A percentile compares a stretch with the other conserved stretches of the same genome.
These are phyloP conservation scores for Oenanthe oenanthe DNA, from an alignment of 2,113 vertebrate genomes.

Conservation along the genomic window DNA sequence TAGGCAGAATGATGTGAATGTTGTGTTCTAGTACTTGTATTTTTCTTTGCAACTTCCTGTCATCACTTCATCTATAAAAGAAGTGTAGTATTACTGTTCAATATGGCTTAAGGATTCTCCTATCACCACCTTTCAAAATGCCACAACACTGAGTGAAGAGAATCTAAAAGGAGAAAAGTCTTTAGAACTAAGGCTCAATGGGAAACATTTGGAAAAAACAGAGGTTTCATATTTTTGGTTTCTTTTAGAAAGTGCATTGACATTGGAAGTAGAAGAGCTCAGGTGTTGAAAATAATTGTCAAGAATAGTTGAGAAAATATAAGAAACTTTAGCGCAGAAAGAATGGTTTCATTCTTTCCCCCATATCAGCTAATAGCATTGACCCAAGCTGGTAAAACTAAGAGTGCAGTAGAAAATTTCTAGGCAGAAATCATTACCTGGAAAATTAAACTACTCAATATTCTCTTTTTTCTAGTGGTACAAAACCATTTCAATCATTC, in stretches of 20 bases:
- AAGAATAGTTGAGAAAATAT: background rate
- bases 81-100: background rate
- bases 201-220: background rate
- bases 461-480: background rate
- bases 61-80: background rate
- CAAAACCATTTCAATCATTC: background rate
- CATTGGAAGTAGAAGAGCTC: background rate
- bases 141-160: background rate
- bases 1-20: background rate
- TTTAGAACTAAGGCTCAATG: background rate
- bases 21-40: background rate
- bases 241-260: background rate
- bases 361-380: background rate
- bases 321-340: background rate
- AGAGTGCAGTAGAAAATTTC: background rate
- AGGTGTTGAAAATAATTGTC: background rate
- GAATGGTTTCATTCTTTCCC: background rate
- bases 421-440: background rate
- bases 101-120: background rate
- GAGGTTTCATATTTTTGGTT: background rate
- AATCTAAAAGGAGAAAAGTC: background rate
- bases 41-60: background rate
- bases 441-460: background rate
- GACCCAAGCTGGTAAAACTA: background rate
- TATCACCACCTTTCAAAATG: background rate